phyloP scores from a whole-genome alignment of 2,797 vertebrate genomes.

The Chrysocyon brachyurus region DNA sequence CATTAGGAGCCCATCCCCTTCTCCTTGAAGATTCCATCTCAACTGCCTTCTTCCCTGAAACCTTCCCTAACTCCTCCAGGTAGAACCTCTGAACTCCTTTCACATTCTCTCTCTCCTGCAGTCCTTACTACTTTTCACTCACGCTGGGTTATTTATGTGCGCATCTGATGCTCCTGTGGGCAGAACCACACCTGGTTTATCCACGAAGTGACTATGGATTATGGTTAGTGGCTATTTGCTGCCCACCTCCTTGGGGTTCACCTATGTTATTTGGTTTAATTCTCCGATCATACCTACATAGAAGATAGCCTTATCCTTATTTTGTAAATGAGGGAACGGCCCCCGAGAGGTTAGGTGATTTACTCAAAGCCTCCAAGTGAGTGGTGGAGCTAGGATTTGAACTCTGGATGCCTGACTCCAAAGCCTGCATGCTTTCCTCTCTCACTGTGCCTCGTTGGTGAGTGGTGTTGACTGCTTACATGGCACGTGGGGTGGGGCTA shows the following conservation, averaged over 20 bases:
- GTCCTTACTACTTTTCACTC: accelerated
- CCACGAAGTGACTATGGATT: not conserved
- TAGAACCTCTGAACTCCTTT: not conserved
- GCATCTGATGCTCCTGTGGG: not conserved
- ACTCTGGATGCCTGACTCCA: not conserved
- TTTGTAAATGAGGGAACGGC: not conserved
- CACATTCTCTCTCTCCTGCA: too few relatives aligned
- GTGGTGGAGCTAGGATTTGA: not conserved
- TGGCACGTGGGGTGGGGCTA: not conserved
- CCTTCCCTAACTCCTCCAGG: not conserved
- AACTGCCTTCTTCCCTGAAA: not conserved
- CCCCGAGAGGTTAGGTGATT: not conserved
- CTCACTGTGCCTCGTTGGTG: accelerated
- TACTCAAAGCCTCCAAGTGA: not conserved
- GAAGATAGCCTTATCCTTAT: not conserved
- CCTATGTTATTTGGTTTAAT: not conserved
- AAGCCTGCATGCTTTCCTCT: not conserved
- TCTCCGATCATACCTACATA: not conserved
- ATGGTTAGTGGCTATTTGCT: not conserved
- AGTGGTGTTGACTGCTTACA: accelerated
- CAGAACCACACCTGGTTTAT: not conserved
- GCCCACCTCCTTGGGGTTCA: not conserved
- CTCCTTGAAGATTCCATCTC: not conserved
- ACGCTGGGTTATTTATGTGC: too few relatives aligned
- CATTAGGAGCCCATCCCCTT: not conserved